Percentiles rank a stretch among this genome's conserved stretches.
phyloP scores from a whole-genome alignment of 2,797 vertebrate species.

The Lates japonicus region DNA sequence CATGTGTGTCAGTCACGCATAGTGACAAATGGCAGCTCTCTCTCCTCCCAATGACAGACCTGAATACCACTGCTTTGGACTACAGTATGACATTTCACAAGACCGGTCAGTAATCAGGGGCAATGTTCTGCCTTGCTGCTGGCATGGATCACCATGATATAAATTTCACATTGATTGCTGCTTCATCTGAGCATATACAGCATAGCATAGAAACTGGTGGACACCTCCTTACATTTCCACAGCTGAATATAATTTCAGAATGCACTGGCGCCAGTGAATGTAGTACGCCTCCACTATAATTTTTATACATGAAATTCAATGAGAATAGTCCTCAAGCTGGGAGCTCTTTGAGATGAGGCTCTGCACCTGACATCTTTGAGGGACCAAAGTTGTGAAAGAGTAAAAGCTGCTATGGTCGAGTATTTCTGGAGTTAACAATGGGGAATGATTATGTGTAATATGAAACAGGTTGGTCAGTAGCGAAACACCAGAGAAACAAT shows the following conservation, averaged over 20 bases:
- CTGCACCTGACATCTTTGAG: slow-evolving; percentile 3
- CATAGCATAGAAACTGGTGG: slow-evolving; percentile 9
- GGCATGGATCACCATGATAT: slow-evolving; percentile 34
- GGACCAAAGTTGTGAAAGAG: not conserved
- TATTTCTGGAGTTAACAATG: not conserved
- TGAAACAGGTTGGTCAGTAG: not conserved
- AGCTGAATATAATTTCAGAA: slow-evolving; percentile 10
- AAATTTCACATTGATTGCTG: slow-evolving; percentile 60
- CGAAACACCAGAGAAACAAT: not conserved
- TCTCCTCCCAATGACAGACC: slow-evolving; percentile 51
- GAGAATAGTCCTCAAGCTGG: not conserved
- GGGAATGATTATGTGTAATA: not conserved
- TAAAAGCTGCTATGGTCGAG: not conserved
- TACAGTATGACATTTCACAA: slow-evolving; percentile 72
- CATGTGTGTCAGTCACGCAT: slow-evolving; percentile 71
- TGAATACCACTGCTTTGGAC: slow-evolving; percentile 59
- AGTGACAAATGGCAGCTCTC: slow-evolving; percentile 42
- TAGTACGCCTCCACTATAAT: slow-evolving; percentile 1
- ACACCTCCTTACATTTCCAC: slow-evolving; percentile 29
- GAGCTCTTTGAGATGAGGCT: not conserved
- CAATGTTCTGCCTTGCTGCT: slow-evolving; percentile 51
- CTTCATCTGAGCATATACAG: slow-evolving; percentile 23
- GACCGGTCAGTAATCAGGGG: slow-evolving; percentile 54
- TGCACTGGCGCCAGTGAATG: not conserved
- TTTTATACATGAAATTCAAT: slow-evolving; percentile 8